Conservation (phyloP, 2,113 vertebrate genomes). For the Crotalus tigris region DNA sequence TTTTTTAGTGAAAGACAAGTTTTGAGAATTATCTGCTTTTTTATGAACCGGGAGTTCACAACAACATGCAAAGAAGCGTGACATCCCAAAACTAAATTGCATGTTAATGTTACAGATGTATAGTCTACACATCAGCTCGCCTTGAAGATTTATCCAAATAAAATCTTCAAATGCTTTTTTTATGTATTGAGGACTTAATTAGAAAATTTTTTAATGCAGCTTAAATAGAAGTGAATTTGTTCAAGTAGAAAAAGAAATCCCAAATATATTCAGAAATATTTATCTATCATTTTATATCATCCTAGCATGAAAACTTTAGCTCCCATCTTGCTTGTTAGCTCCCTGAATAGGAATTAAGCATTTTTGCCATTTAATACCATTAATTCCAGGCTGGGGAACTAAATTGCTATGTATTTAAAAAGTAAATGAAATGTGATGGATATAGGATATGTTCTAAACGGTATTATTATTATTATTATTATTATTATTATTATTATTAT, state of each 20-base stretch:
- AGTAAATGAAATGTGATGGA: neutral
- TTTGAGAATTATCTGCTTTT: neutral
- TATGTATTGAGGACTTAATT: accelerated
- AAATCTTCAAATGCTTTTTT: neutral
- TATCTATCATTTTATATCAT: neutral
- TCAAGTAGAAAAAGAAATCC: conserved; percentile 16
- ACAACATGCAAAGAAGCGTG: neutral
- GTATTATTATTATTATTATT: neutral
- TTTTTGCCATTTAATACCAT: neutral
- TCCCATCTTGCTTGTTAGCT: neutral
- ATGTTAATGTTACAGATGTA: neutral
- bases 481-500: too few species aligned
- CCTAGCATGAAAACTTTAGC: neutral
- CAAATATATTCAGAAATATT: neutral
- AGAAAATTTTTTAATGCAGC: neutral
- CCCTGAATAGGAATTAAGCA: neutral
- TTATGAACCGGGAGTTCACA: too few species aligned
- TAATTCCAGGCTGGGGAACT: neutral
- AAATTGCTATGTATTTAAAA: neutral
- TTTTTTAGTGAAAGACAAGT: neutral
- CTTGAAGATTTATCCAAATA: neutral
- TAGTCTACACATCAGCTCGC: neutral
- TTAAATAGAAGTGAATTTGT: conserved; percentile 5
- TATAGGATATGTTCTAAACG: neutral
- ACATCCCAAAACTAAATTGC: neutral